Conservation (phyloP, 2,113 vertebrate genomes). For the Platysteira castanea region DNA sequence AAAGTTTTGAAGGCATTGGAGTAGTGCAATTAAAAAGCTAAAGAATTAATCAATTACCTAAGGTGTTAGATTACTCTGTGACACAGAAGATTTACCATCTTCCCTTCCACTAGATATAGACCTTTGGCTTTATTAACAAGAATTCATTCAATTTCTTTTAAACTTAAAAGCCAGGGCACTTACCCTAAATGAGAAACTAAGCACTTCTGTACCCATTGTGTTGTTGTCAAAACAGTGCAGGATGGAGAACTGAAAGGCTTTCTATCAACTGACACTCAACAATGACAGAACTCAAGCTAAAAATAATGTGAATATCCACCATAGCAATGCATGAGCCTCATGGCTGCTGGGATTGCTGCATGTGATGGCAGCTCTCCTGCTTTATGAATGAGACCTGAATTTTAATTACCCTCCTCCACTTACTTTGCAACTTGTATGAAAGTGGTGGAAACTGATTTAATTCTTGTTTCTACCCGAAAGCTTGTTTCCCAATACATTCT, state of each 20-base stretch:
- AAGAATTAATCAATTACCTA: background rate
- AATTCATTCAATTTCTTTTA: background rate
- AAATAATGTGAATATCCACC: constrained; percentile 1
- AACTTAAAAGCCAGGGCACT: background rate
- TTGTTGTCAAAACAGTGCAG: background rate
- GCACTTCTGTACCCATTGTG: background rate
- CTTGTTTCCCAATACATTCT: background rate
- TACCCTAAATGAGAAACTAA: background rate
- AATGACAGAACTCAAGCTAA: constrained; percentile 1
- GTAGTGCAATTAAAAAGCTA: background rate
- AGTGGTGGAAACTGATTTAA: background rate
- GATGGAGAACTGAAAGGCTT: background rate
- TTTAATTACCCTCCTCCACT: background rate
- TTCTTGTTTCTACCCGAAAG: background rate
- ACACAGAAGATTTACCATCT: background rate
- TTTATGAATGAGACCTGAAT: background rate
- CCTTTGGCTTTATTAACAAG: background rate
- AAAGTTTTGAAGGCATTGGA: background rate
- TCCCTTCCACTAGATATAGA: background rate
- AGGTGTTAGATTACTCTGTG: background rate
- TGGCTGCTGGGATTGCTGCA: background rate
- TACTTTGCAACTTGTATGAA: background rate
- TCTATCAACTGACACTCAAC: background rate
- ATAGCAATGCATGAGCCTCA: background rate
- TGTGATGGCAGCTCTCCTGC: background rate